Conservation (phyloP, 2,113 vertebrate species). For the Symphodus melops region DNA sequence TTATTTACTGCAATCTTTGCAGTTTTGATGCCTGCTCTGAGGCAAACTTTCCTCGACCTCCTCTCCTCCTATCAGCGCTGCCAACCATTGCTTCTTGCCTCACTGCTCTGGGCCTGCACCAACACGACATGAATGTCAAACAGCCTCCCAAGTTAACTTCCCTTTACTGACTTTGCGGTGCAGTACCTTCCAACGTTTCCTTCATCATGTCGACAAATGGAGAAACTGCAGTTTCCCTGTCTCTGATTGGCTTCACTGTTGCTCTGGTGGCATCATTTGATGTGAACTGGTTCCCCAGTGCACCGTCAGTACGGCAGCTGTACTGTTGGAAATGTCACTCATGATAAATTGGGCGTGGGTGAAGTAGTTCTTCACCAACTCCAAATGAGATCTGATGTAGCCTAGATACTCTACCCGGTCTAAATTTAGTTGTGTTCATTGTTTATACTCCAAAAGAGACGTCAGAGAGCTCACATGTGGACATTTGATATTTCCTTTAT, state of each 20-base stretch:
- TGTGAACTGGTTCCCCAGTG: slow-evolving; percentile 49
- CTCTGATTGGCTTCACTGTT: slow-evolving; percentile 24
- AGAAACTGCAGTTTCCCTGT: slow-evolving; percentile 13
- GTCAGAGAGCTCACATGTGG: slow-evolving; percentile 18
- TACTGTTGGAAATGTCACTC: slow-evolving; percentile 54
- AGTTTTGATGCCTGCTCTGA: slow-evolving; percentile 25
- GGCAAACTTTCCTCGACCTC: slow-evolving; percentile 66
- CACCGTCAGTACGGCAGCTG: slow-evolving; percentile 35
- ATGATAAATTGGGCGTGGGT: slow-evolving; percentile 12
- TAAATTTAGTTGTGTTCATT: slow-evolving; percentile 59
- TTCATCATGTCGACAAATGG: slow-evolving; percentile 14
- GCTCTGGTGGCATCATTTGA: slow-evolving; percentile 45
- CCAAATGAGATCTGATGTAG: slow-evolving; percentile 56
- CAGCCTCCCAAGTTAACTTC: slow-evolving; percentile 46
- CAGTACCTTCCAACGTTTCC: slow-evolving; percentile 11
- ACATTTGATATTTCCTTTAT: neutral
- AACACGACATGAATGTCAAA: slow-evolving; percentile 74
- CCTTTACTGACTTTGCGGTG: slow-evolving; percentile 22
- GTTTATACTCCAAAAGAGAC: slow-evolving; percentile 39
- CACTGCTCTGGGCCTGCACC: slow-evolving; percentile 59
- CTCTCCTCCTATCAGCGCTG: slow-evolving; percentile 45
- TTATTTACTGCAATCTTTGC: slow-evolving; percentile 10
- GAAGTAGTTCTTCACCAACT: slow-evolving; percentile 33
- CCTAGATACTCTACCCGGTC: slow-evolving; percentile 48
- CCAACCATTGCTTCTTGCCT: slow-evolving; percentile 46